Evolutionary conservation across 2,797 vertebrate species (phyloP).

Genomic region (Heliangelus exortis): DNA sequence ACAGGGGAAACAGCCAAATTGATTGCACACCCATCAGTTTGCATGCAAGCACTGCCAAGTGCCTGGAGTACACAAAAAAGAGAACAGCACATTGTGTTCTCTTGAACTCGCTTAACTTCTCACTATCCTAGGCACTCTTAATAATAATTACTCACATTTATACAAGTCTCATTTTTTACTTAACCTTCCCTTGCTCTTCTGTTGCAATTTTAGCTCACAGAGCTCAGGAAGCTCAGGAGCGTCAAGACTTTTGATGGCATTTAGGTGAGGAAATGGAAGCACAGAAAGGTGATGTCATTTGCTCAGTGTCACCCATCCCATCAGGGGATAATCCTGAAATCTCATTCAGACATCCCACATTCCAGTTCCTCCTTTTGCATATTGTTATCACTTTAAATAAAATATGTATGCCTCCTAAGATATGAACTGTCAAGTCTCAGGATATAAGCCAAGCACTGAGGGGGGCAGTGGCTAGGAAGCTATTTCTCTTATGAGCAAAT

Average conservation of each 20-base stretch:
- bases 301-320: background rate
- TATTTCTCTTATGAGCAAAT: background rate
- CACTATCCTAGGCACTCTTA: background rate
- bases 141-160: background rate
- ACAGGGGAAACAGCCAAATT: background rate
- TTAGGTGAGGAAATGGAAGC: background rate
- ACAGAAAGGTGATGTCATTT: background rate
- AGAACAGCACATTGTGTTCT: constrained; percentile 54
- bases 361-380: background rate
- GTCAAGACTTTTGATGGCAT: background rate
- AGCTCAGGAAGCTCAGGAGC: background rate
- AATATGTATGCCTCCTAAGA: background rate
- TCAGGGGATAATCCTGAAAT: background rate
- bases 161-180: background rate
- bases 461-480: background rate
- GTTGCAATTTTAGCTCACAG: background rate
- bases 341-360: background rate
- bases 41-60: constrained; percentile 39
- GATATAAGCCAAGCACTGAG: background rate
- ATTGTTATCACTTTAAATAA: background rate
- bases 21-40: constrained; percentile 45
- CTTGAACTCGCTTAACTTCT: background rate
- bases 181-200: background rate
- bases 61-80: constrained; percentile 8
- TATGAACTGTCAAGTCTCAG: background rate